Base-by-base conservation (phyloP, 2,113 vertebrate species). In the Pomatostomus ruficeps region DNA sequence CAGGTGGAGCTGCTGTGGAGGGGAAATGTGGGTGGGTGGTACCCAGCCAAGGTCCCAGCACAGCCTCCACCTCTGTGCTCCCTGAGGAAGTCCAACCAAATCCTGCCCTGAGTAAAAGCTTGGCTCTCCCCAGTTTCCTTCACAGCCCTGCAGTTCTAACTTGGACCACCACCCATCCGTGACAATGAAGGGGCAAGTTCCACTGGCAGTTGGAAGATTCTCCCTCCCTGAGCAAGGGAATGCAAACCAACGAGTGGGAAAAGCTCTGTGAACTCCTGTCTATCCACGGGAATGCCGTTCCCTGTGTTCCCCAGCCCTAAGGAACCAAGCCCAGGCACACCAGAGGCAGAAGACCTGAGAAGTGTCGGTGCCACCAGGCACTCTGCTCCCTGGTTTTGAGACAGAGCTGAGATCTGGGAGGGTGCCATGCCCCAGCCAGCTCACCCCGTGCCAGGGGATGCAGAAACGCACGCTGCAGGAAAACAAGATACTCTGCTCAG, bases 251-350 rank as follows among this genome's bases (percentile, higher is more conserved):
- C 11, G 54, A 29, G 38, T 17, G 5, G 20, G 24, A 45, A 85
- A 57, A 90, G 42, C 36, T 71, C 46, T 57, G 0, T 7, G 38
- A 54, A 57, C 29, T 45, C 71, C 35, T 65, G 28, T 9, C 67
- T 67, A 2, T 8, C 70, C 29, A n/a, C 4, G 8, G 72, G 51
- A 77, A 87, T 6, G 3, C 36, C 61, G 26, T 45, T 75, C 59
- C 29, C 52, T 55, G 73, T 0, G 0, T 12, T 46, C 16, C 24
- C 40, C 82, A 35, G 12, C 4, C 36, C 49, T 9, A 7, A 36
- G 20, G 36, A 74, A 17, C 16, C 11, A 20, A 62, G 33, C 10
- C 9, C 7, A 78, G 62, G 36, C 43, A 36, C 26, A 38, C 7
- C 52, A 59, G 42, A 68, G 57, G 38, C 67, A 85, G 70, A 85